Evolutionary conservation across 2,888 invertebrate species (phyloP), one percentile per base, ranked within the genome.

Genomic region (Chrysotoxum bicinctum): DNA sequence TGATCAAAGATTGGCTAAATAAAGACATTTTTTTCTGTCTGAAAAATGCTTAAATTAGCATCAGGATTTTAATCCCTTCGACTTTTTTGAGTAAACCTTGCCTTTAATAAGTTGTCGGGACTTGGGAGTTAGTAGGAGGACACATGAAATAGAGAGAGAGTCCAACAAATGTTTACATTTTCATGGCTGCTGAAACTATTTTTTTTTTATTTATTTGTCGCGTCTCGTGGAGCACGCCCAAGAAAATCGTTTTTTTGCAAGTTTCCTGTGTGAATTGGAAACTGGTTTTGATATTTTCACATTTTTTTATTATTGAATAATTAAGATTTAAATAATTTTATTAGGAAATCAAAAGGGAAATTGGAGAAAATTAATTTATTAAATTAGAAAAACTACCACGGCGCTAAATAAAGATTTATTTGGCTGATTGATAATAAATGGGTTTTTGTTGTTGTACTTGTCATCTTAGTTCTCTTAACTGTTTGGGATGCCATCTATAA

Each of bases 91-190:
- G 19, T 56, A 37, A 43, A 43, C 43, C 21, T 43, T 45, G 52
- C 43, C 21, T 43, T 45, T 14, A 56, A 19, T 45, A 43, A n/a
- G n/a, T n/a, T 26, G 40, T 69, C 60, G 48, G 37, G 40, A 62
- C 26, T 23, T 19, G 7, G 19, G 45, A 14, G 3, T 45, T 32
- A 19, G 19, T 4, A 52, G 64, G 30, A 10, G 21, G n/a, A 37
- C 12, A 37, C 35, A 35, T 14, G 12, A 19, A 54, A 48, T 19
- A 52, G 64, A 21, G 23, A 21, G 23, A 75, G 70, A 37, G 50
- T 32, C 43, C 68, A 62, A 54, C 56, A 69, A 83, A 81, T 85
- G 85, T 85, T 85, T 85, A 85, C 85, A 85, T 81, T 81, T 75
- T 77, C 73, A 69, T 72, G 66, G 54, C 45, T 60, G 19, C 37